These are phyloP conservation scores for Metridium senile DNA, from an alignment of 92 coral and sea anemone genomes.

Conservation along the genomic window DNA sequence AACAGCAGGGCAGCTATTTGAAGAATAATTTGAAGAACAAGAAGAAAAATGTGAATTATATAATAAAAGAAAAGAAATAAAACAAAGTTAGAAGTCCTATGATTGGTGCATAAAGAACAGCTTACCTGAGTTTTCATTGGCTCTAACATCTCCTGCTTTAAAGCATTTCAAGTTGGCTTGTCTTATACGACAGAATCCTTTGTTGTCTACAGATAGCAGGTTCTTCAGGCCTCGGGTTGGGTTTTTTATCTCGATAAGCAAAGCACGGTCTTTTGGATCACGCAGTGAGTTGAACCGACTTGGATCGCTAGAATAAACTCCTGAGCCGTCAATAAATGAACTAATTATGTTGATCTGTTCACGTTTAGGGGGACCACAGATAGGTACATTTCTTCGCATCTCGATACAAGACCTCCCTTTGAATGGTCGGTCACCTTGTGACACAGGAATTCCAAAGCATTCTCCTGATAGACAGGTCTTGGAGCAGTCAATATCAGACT, in stretches of 20 bases:
- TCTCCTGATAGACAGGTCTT: slow-evolving; percentile 8
- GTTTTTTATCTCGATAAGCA: slow-evolving; percentile 7
- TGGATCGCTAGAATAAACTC: slow-evolving; percentile 23
- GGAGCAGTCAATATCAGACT: slow-evolving; percentile 10
- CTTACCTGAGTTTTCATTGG: slow-evolving; percentile 55
- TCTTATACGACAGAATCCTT: not conserved
- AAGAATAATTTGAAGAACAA: too few species aligned
- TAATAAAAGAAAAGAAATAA: too few species aligned
- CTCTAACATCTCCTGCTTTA: slow-evolving; percentile 60
- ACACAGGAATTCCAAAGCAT: slow-evolving; percentile 50
- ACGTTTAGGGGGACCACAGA: not conserved
- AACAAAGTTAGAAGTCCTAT: too few species aligned
- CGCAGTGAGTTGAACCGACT: not conserved
- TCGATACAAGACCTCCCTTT: slow-evolving; percentile 26
- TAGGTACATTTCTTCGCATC: slow-evolving; percentile 29
- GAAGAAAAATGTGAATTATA: too few species aligned
- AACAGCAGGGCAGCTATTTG: too few species aligned
- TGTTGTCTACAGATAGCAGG: not conserved
- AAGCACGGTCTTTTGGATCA: not conserved
- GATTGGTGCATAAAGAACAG: too few species aligned
- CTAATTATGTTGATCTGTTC: slow-evolving; percentile 58
- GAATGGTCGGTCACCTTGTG: slow-evolving; percentile 28
- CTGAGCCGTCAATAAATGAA: slow-evolving; percentile 61
- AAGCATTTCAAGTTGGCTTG: slow-evolving; percentile 21
- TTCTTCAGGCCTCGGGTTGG: not conserved